Evolutionary conservation across 2,888 invertebrate species (phyloP), one percentile per base, ranked within the genome.

Genomic region (Candidula unifasciata): DNA sequence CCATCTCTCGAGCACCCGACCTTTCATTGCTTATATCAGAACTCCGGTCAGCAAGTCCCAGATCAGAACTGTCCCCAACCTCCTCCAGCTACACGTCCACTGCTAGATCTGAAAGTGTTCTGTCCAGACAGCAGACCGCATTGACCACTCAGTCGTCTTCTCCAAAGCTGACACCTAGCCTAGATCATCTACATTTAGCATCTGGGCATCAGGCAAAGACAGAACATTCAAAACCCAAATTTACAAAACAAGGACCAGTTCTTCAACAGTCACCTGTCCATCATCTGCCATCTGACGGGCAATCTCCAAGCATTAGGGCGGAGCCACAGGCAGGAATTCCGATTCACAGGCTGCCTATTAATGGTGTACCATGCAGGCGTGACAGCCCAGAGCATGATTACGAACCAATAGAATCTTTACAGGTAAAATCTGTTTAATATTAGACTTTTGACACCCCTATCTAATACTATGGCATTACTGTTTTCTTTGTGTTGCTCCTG

Each of bases 331-430:
- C 80, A 44, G n/a, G 66, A 52, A 68, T 44, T 57, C 68, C 80
- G 0, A 71, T 71, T n/a, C 30, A 69, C 27, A 24, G 60, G 21
- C 80, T 71, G 60, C 57, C 57, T 6, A 44, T 71, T 33, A 78
- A 79, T 81, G 82, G 83, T 54, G 44, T 79, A 33, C 44, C 33
- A 37, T 66, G 81, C 37, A 73, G 60, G 71, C 74, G 77, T 69
- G 86, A 84, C 77, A 88, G 88, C 33, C 86, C 86, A 8, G 88
- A 88, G 78, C 86, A 88, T 81, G 88, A 88, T 82, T 88, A 88
- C 66, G 88, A 88, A 78, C 88, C 88, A 27, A 88, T 88, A 85
- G 88, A 88, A 82, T 85, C 84, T 60, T n/a, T 88, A 57, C 76
- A 77, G 81, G 80, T 77, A 57, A 44, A 44, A 44, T 13, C 6